Evolutionary conservation across 2,797 vertebrate species (phyloP).

Genomic region (Leptoclinus maculatus): DNA sequence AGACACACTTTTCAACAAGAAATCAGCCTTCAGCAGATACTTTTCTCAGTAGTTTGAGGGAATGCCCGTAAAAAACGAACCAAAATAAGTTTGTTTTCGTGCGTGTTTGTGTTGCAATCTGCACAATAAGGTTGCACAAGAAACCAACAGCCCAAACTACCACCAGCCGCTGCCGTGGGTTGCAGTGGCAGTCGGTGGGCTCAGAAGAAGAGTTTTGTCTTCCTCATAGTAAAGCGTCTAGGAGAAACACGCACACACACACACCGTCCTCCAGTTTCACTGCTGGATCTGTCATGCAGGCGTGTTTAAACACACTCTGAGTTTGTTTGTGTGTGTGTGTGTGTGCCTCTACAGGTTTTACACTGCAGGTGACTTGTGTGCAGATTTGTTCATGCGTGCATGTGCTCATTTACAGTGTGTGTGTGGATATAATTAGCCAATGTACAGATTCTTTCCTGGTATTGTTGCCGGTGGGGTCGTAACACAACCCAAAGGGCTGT

Average conservation of each 20-base stretch:
- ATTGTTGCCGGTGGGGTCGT: slow-evolving; percentile 76
- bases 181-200: background rate
- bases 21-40: background rate
- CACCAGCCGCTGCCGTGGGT: slow-evolving; percentile 7
- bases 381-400: background rate
- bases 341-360: background rate
- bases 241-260: slow-evolving; percentile 23
- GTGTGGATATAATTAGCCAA: slow-evolving; percentile 70
- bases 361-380: slow-evolving; percentile 17
- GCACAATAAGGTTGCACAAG: slow-evolving; percentile 8
- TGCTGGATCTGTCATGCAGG: slow-evolving; percentile 33
- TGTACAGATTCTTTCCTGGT: slow-evolving; percentile 76
- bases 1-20: background rate
- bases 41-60: background rate
- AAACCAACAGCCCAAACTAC: background rate
- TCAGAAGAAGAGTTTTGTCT: slow-evolving; percentile 16
- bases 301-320: slow-evolving; percentile 43
- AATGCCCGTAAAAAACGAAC: background rate
- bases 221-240: slow-evolving; percentile 38
- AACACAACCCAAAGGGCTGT: slow-evolving; percentile 69
- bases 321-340: background rate
- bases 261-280: slow-evolving; percentile 41
- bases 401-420: slow-evolving; percentile 43
- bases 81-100: background rate
- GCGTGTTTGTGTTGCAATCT: slow-evolving; percentile 2